Evolutionary conservation across 2,888 invertebrate species (phyloP), one percentile per base, ranked within the genome.

Genomic region (Caenorhabditis angaria): DNA sequence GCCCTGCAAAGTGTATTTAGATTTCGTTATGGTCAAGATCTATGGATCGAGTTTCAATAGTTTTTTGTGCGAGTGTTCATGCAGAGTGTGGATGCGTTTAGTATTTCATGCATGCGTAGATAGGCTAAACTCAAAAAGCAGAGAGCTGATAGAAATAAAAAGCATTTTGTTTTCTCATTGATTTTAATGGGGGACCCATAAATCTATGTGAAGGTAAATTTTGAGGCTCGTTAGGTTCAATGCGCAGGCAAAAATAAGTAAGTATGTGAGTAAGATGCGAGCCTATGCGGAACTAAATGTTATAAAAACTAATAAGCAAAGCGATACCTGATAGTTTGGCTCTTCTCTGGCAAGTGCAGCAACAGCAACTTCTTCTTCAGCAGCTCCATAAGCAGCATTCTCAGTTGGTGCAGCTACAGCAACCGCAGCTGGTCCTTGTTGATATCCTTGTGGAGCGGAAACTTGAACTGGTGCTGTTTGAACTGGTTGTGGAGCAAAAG

Each of bases 291-390:
- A 41, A 35, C 58, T 47, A 50, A 55, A 18, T 29, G n/a, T n/a
- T n/a, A 6, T 10, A 8, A 25, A 20, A 25, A 54, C 22, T 25
- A 54, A 60, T 29, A 53, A 64, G 53, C 22, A 4, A 64, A 61
- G 69, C 69, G 28, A 70, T 66, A 70, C 70, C 70, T 70, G 70
- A 27, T 70, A 70, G 63, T 65, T 70, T 63, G 66, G 65, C 62
- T 70, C 70, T 41, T 70, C 70, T 41, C 70, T 61, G 20, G 70
- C 65, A 28, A 70, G 35, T 12, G 55, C n/a, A 32, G 70, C 62
- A 29, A 63, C 70, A 22, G 57, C 70, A 1, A 70, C 70, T 65
- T 70, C 61, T 61, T 70, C 65, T 50, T 70, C 70, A 61, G 62
- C 22, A 27, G 20, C 54, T n/a, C 28, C 18, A 27, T 22, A 25